A percentile compares a stretch with the other conserved stretches of the same genome.
phyloP scores from a whole-genome alignment of 1,140 invertebrate species.

The Temnothorax nylanderi region DNA sequence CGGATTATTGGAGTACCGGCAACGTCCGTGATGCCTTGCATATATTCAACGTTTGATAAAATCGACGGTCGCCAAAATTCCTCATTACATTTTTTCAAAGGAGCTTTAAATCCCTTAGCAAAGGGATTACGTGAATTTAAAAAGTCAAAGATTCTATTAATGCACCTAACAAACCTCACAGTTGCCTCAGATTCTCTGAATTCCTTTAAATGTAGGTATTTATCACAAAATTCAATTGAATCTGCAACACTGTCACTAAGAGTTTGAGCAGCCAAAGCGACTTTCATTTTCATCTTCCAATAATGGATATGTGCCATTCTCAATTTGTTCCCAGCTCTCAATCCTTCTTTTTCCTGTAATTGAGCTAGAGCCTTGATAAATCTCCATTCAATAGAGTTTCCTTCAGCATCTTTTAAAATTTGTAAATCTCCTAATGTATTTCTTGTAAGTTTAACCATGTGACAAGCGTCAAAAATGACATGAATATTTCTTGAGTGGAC shows the following conservation, averaged over 20 bases:
- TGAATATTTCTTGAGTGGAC: neutral
- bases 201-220: neutral
- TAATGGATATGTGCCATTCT: neutral
- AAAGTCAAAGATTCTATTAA: conserved; percentile 1
- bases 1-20: neutral
- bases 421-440: neutral
- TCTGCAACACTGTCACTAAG: neutral
- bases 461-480: neutral
- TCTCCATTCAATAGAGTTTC: neutral
- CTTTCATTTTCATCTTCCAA: conserved; percentile 1
- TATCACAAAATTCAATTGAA: neutral
- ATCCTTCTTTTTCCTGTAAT: neutral
- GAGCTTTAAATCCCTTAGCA: neutral
- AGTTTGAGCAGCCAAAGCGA: neutral
- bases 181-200: neutral
- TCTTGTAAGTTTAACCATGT: neutral
- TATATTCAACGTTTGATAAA: neutral
- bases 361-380: neutral
- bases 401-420: neutral
- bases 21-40: neutral
- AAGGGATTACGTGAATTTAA: neutral
- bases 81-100: neutral
- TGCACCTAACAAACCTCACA: neutral
- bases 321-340: neutral
- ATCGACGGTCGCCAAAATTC: neutral